These are phyloP conservation scores for Xylota segnis DNA, from an alignment of 2,888 invertebrate genomes.

Conservation along the genomic window DNA sequence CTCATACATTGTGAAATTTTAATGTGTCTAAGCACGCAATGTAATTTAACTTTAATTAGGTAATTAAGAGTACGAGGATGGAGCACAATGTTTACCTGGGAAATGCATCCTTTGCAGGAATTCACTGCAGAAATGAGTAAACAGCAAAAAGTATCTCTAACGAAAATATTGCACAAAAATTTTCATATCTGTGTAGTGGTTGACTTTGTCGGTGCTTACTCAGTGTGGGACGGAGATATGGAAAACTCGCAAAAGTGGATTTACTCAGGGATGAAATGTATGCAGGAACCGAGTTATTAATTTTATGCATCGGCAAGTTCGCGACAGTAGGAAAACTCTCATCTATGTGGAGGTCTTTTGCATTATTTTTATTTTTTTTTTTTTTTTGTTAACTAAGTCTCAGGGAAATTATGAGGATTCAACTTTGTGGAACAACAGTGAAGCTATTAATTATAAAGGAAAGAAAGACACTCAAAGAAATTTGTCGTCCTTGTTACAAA, in stretches of 20 bases:
- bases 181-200: slow-evolving; percentile 39
- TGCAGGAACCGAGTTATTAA: slow-evolving; percentile 71
- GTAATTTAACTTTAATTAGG: slow-evolving; percentile 85
- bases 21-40: slow-evolving; percentile 85
- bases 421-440: slow-evolving; percentile 6
- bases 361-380: slow-evolving; percentile 8
- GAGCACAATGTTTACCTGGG: slow-evolving; percentile 65
- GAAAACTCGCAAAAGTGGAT: slow-evolving; percentile 58
- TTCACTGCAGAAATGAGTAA: slow-evolving; percentile 61
- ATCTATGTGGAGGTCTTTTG: slow-evolving; percentile 1
- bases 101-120: slow-evolving; percentile 67
- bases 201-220: slow-evolving; percentile 39
- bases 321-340: slow-evolving; percentile 62
- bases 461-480: background rate
- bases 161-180: slow-evolving; percentile 66
- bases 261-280: slow-evolving; percentile 68
- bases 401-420: slow-evolving; percentile 21
- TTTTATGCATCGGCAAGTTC: slow-evolving; percentile 71
- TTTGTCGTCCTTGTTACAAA: slow-evolving; percentile 21
- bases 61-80: slow-evolving; percentile 83
- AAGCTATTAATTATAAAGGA: slow-evolving; percentile 21
- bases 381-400: background rate
- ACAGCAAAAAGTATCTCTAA: slow-evolving; percentile 62
- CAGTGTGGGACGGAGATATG: slow-evolving; percentile 17
- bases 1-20: slow-evolving; percentile 80